Conservation (phyloP, 2,888 invertebrate genomes). For the Acleris sparsana region DNA sequence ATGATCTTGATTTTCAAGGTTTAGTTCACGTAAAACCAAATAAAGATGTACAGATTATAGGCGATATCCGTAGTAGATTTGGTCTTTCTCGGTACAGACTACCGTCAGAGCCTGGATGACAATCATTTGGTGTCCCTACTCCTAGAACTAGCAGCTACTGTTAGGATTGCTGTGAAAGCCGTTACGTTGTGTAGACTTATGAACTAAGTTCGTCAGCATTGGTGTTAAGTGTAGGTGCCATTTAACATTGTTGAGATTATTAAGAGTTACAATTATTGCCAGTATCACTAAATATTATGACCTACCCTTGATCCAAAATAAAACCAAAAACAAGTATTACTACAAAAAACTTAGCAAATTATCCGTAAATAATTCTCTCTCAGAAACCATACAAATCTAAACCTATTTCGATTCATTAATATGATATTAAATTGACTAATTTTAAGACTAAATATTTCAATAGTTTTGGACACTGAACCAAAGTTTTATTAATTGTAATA, state of each 20-base stretch:
- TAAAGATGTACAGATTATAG: no score
- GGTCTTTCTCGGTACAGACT: no score
- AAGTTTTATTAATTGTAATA: conserved; percentile 48
- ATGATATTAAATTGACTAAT: conserved; percentile 71
- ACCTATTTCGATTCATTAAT: conserved; percentile 65
- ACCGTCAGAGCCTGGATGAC: background rate
- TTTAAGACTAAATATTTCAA: conserved; percentile 67
- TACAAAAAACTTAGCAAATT: conserved; percentile 67
- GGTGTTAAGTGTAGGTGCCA: conserved; percentile 36
- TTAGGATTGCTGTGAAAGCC: conserved; percentile 13
- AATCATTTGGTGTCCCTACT: background rate
- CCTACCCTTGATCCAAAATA: conserved; percentile 74
- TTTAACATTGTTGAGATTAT: conserved; percentile 30
- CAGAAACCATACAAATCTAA: conserved; percentile 65
- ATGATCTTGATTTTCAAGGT: no score
- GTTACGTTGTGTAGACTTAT: conserved; percentile 6
- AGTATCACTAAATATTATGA: conserved; percentile 54
- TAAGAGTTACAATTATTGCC: conserved; percentile 33
- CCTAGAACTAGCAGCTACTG: conserved; percentile 4
- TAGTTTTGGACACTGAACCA: conserved; percentile 68
- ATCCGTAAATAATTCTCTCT: conserved; percentile 56
- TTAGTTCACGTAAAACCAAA: no score
- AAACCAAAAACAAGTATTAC: conserved; percentile 72
- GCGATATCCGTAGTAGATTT: no score
- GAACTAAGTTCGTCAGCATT: conserved; percentile 19